Evolutionary conservation across 2,797 vertebrate genomes (phyloP).

Genomic region (Pipistrellus pipistrellus): DNA sequence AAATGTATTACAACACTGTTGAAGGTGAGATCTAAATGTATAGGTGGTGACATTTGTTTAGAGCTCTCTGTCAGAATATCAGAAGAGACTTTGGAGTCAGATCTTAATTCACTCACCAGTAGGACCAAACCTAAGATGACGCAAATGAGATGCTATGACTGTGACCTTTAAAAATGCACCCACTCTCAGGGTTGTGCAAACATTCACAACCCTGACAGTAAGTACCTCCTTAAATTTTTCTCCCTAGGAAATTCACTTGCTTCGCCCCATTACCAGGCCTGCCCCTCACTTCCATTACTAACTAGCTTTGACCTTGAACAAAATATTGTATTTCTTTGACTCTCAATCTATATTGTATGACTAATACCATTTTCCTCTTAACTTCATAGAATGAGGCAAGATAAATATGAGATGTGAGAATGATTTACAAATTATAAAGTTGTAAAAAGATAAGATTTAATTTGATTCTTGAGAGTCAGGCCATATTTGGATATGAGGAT

Average conservation of each 20-base stretch:
- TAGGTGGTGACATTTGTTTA: not conserved
- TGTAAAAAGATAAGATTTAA: constrained; percentile 12
- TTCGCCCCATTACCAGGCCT: not conserved
- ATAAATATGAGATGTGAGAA: not conserved
- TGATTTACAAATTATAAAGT: constrained; percentile 39
- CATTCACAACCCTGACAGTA: not conserved
- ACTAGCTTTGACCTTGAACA: not conserved
- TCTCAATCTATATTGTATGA: not conserved
- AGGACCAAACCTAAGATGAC: not conserved
- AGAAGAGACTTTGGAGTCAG: not conserved
- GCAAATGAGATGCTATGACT: not conserved
- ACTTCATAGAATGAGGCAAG: constrained; percentile 2
- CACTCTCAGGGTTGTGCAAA: not conserved
- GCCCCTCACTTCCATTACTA: not conserved
- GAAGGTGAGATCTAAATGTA: not conserved
- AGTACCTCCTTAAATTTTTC: not conserved
- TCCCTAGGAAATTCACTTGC: not conserved
- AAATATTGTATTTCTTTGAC: constrained; percentile 5
- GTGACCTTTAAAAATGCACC: not conserved
- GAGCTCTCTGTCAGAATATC: not conserved
- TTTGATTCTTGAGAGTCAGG: not conserved
- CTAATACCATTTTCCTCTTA: not conserved
- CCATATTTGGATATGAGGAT: not conserved
- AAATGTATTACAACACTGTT: not conserved
- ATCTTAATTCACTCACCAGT: not conserved